Conservation (phyloP, 2,888 invertebrate species). For the Beris chalybata region DNA sequence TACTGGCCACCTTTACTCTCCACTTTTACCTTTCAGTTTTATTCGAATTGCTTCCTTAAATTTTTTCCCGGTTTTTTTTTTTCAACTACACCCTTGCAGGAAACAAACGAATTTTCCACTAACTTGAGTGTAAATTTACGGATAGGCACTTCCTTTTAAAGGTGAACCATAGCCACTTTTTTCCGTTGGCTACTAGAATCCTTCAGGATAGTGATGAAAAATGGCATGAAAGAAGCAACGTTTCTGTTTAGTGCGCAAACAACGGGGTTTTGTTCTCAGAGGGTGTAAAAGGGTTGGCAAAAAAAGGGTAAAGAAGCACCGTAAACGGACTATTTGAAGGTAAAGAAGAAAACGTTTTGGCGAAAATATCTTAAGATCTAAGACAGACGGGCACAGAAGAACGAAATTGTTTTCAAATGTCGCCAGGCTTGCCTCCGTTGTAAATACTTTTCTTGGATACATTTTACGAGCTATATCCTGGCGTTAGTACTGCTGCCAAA, state of each 20-base stretch:
- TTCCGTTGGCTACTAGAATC: too few relatives aligned
- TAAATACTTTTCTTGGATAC: constrained; percentile 29
- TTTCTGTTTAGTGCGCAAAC: too few relatives aligned
- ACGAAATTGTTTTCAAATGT: constrained; percentile 31
- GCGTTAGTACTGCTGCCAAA: constrained; percentile 17
- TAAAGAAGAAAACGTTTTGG: not conserved
- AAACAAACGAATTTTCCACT: constrained; percentile 39
- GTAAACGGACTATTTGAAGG: not conserved
- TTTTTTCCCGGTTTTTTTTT: not conserved
- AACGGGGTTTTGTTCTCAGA: too few relatives aligned
- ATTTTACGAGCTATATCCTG: constrained; percentile 28
- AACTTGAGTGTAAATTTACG: constrained; percentile 40
- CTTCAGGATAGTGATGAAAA: too few relatives aligned
- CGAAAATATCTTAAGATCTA: constrained; percentile 3
- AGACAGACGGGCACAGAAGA: constrained; percentile 6
- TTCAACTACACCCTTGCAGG: constrained; percentile 13
- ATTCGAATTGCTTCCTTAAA: constrained; percentile 3
- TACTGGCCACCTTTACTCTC: constrained; percentile 24
- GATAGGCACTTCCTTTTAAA: constrained; percentile 34
- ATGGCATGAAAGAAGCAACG: too few relatives aligned
- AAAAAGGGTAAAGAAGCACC: not conserved
- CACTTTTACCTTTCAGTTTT: constrained; percentile 30
- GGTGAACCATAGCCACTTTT: too few relatives aligned
- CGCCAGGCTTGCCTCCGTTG: constrained; percentile 13
- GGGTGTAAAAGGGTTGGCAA: too few relatives aligned